Conservation (phyloP, 2,113 vertebrate species). For the Carassius carassius region DNA sequence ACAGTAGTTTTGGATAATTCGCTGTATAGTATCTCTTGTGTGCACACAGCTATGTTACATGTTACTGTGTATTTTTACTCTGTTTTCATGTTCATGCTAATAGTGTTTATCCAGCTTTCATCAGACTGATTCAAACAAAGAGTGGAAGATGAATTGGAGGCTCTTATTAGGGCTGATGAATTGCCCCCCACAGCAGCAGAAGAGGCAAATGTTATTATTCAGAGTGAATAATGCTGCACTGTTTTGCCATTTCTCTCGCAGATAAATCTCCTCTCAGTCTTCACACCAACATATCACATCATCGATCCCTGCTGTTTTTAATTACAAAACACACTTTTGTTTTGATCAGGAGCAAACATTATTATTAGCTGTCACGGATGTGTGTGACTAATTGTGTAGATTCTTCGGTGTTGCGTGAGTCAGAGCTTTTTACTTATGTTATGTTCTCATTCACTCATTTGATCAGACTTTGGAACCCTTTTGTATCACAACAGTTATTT, state of each 20-base stretch:
- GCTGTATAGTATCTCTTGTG: not conserved
- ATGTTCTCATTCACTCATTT: not conserved
- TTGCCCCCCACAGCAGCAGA: constrained; percentile 63
- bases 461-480: not conserved
- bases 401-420: not conserved
- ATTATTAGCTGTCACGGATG: constrained; percentile 56
- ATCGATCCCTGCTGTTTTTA: constrained; percentile 65
- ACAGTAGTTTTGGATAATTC: constrained; percentile 9
- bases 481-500: not conserved
- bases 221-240: constrained; percentile 64
- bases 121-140: constrained; percentile 71
- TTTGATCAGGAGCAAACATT: constrained; percentile 59
- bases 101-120: constrained; percentile 60
- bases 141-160: constrained; percentile 67
- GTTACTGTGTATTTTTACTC: not conserved
- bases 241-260: constrained; percentile 62
- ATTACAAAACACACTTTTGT: constrained; percentile 66
- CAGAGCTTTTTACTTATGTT: constrained; percentile 2
- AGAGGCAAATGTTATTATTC: constrained; percentile 69
- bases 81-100: constrained; percentile 40
- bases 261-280: constrained; percentile 67
- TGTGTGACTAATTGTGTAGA: constrained; percentile 37
- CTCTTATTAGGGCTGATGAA: constrained; percentile 71
- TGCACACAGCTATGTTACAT: not conserved
- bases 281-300: constrained; percentile 64